Percentiles rank a stretch among this genome's conserved stretches.
These are phyloP conservation scores for Ganaspis brasiliensis DNA, from an alignment of 2,888 invertebrate genomes.

Conservation along the genomic window DNA sequence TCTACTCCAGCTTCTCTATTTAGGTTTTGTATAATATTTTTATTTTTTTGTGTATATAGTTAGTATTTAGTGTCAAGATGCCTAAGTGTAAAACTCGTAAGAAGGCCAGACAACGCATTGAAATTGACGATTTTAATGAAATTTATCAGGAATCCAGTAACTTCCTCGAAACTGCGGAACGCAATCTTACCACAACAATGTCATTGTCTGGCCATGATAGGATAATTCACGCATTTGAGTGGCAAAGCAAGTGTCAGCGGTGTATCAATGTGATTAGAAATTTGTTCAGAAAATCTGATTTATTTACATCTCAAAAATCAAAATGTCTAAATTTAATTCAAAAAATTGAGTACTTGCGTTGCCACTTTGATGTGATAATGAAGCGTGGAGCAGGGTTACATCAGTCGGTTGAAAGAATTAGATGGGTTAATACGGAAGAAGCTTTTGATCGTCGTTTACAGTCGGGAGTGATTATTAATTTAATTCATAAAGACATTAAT, in stretches of 20 bases:
- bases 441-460: not conserved
- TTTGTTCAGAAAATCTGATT: not conserved
- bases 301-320: not conserved
- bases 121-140: not conserved
- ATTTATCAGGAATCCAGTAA: not conserved
- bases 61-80: not conserved
- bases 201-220: not conserved
- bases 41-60: too few species aligned
- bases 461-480: not conserved
- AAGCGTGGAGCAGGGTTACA: not conserved
- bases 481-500: not conserved
- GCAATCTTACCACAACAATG: not conserved
- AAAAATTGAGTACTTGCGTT: not conserved
- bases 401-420: not conserved
- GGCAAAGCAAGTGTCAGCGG: not conserved
- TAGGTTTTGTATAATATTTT: too few species aligned
- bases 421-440: not conserved
- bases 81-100: not conserved
- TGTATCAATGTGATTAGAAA: not conserved
- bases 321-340: not conserved
- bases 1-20: too few species aligned
- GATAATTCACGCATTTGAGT: not conserved
- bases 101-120: not conserved
- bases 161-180: not conserved
- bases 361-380: not conserved